phyloP scores from a whole-genome alignment of 2,797 vertebrate genomes.

The Tamandua tetradactyla region DNA sequence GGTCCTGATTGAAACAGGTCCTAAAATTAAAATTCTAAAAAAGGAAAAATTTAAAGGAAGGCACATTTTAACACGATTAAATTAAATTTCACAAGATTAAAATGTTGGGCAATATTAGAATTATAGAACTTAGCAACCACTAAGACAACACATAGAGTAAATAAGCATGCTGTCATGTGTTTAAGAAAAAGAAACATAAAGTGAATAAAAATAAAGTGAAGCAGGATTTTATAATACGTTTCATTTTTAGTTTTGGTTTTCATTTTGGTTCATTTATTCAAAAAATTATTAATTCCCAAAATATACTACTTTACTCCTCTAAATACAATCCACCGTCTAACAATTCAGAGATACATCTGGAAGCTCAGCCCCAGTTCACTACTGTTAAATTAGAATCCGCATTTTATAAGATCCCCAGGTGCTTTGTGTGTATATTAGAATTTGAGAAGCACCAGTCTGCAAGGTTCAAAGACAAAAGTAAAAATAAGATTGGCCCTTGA shows the following conservation, averaged over 20 bases:
- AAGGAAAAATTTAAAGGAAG: background rate
- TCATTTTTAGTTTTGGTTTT: background rate
- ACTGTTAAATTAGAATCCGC: background rate
- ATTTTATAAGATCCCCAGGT: background rate
- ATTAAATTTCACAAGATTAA: background rate
- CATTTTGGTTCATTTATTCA: background rate
- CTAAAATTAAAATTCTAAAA: background rate
- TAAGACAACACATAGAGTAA: background rate
- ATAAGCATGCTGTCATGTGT: background rate
- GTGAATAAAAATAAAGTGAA: background rate
- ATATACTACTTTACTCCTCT: background rate
- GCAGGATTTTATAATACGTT: background rate
- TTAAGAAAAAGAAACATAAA: slow-evolving; percentile 1
- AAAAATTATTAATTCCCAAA: background rate
- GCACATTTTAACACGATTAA: background rate
- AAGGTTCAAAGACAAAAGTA: background rate
- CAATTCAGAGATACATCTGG: background rate
- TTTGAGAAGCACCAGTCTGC: background rate
- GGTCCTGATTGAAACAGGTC: background rate
- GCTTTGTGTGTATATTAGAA: background rate
- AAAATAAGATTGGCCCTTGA: background rate
- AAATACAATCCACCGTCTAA: background rate
- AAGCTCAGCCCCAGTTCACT: background rate
- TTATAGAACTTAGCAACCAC: background rate
- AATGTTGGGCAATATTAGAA: background rate